These are phyloP conservation scores for Porites divaricata DNA, from an alignment of 92 coral and sea anemone genomes.

Conservation along the genomic window DNA sequence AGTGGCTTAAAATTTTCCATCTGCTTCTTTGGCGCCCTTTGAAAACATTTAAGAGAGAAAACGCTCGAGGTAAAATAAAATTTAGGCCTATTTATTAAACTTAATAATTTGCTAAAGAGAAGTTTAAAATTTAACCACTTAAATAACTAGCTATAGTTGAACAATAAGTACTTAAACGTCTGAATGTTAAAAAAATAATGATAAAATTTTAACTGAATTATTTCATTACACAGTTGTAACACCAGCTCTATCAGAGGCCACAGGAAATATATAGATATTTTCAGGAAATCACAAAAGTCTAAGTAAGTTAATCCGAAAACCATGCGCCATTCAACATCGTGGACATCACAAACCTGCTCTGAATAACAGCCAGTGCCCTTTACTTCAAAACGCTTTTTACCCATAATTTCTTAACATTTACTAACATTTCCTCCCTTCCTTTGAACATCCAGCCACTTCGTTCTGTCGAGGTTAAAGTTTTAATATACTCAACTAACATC, in stretches of 20 bases:
- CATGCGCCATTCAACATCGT: slow-evolving; percentile 4
- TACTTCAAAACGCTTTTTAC: neutral
- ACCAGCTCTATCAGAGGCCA: slow-evolving; percentile 26
- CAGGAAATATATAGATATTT: slow-evolving; percentile 19
- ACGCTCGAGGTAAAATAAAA: neutral
- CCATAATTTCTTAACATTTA: slow-evolving; percentile 5
- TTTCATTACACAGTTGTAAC: slow-evolving; percentile 30
- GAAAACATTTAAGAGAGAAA: neutral
- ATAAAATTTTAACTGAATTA: slow-evolving; percentile 9
- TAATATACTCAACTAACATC: slow-evolving; percentile 45
- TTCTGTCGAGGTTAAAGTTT: slow-evolving; percentile 17
- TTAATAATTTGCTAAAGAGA: neutral
- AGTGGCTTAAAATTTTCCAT: neutral
- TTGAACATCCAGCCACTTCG: neutral
- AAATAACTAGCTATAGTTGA: neutral
- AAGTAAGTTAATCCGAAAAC: slow-evolving; percentile 13
- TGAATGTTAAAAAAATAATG: neutral
- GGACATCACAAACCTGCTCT: neutral
- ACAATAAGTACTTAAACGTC: neutral
- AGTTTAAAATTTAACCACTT: no score
- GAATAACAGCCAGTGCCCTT: neutral
- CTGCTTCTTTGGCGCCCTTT: neutral
- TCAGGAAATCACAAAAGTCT: slow-evolving; percentile 13
- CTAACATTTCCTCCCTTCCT: neutral
- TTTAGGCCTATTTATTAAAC: neutral